Evolutionary conservation across 2,797 vertebrate species (phyloP).

Genomic region (Ibycter americanus): DNA sequence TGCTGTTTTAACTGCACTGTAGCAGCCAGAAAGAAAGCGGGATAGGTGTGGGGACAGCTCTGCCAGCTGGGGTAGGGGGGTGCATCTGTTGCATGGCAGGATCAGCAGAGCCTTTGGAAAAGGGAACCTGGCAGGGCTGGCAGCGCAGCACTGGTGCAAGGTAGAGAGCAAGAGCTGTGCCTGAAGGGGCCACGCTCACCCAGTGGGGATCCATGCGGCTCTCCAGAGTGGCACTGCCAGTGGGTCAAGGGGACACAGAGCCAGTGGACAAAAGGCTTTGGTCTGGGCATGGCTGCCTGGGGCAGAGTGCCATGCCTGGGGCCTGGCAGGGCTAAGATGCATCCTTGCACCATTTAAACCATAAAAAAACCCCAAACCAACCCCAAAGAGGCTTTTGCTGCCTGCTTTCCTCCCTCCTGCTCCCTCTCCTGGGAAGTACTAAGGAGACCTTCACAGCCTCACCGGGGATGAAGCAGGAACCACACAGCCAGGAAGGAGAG

Average conservation of each 20-base stretch:
- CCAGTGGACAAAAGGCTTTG: neutral
- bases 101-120: neutral
- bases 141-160: neutral
- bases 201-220: neutral
- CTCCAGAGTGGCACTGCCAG: neutral
- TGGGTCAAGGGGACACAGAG: neutral
- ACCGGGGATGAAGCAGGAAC: neutral
- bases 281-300: neutral
- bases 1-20: neutral
- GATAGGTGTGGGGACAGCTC: neutral
- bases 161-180: neutral
- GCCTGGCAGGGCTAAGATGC: neutral
- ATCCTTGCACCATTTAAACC: neutral
- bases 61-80: neutral
- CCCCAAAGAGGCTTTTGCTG: neutral
- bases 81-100: neutral
- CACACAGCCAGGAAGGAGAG: neutral
- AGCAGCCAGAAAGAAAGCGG: neutral
- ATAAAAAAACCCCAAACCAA: neutral
- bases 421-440: neutral
- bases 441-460: neutral
- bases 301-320: neutral
- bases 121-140: neutral
- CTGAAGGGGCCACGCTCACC: rapidly evolving
- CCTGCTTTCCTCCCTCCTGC: neutral